phyloP scores from a whole-genome alignment of 2,113 vertebrate species.

The Oryzias celebensis region DNA sequence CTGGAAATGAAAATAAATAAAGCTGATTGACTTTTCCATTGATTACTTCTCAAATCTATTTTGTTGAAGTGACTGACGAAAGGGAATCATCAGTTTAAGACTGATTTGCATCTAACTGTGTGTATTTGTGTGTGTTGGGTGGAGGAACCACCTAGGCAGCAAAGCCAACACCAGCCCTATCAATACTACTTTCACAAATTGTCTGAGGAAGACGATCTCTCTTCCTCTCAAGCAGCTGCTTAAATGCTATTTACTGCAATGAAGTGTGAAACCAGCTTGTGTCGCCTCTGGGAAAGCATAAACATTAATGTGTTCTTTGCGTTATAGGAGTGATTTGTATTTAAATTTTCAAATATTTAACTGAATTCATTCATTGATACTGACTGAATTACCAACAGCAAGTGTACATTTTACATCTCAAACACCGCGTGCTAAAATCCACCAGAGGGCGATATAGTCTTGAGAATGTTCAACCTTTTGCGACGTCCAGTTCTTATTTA shows the following conservation, averaged over 20 bases:
- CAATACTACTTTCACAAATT: constrained; percentile 64
- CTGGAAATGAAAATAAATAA: constrained; percentile 77
- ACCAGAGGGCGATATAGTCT: constrained; percentile 66
- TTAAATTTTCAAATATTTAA: background rate
- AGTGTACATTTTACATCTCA: background rate
- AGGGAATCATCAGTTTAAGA: constrained; percentile 52
- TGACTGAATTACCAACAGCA: background rate
- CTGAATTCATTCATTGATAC: too few species aligned
- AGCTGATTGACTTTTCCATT: constrained; percentile 57
- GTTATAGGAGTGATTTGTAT: background rate
- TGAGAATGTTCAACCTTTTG: constrained; percentile 16
- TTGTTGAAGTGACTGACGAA: constrained; percentile 47
- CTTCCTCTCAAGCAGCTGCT: constrained; percentile 43
- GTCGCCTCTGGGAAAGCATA: background rate
- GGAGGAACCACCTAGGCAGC: too few species aligned
- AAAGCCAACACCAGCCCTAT: constrained; percentile 43
- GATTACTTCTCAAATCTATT: constrained; percentile 62
- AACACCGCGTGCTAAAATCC: background rate
- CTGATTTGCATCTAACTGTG: constrained; percentile 42
- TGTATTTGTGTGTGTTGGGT: too few species aligned
- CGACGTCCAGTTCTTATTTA: background rate
- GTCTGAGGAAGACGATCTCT: constrained; percentile 59
- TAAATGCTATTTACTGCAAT: constrained; percentile 62
- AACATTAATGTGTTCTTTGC: constrained; percentile 19
- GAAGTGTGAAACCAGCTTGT: background rate